Evolutionary conservation across 2,113 vertebrate genomes (phyloP).

Genomic region (Sturnira hondurensis): DNA sequence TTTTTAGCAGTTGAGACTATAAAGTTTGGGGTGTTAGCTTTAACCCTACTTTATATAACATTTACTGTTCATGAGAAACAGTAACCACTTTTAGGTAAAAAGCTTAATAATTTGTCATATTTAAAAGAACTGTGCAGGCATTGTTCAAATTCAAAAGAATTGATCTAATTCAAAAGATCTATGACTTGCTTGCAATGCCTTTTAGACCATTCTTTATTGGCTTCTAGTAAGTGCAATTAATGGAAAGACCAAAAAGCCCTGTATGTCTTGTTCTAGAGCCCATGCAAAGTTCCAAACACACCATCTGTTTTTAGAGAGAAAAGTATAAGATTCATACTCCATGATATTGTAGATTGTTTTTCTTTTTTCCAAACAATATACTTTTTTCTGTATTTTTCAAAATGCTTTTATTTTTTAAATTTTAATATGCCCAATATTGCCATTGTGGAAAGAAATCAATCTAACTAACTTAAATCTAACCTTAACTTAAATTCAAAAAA

Average conservation of each 20-base stretch:
- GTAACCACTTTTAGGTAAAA: not conserved
- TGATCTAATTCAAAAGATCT: not conserved
- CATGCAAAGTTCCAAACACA: not conserved
- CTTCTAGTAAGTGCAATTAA: not conserved
- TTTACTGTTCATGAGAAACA: not conserved
- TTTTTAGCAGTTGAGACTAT: not conserved
- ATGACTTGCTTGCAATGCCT: not conserved
- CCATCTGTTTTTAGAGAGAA: not conserved
- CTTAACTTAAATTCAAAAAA: slow-evolving; percentile 30
- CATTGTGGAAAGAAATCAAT: not conserved
- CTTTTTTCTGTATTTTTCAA: not conserved
- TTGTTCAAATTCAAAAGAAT: not conserved
- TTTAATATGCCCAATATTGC: not conserved
- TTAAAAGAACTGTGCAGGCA: not conserved
- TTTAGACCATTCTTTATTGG: not conserved
- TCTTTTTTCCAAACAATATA: not conserved
- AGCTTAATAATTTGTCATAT: not conserved
- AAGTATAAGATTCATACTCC: not conserved
- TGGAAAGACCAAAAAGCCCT: not conserved
- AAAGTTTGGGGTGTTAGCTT: not conserved
- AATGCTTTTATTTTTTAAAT: not conserved
- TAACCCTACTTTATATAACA: not conserved
- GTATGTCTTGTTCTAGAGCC: not conserved
- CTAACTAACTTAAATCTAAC: not conserved
- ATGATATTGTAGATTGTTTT: not conserved